Conservation (phyloP, 2,888 invertebrate genomes). For the Chloroclysta siterata region DNA sequence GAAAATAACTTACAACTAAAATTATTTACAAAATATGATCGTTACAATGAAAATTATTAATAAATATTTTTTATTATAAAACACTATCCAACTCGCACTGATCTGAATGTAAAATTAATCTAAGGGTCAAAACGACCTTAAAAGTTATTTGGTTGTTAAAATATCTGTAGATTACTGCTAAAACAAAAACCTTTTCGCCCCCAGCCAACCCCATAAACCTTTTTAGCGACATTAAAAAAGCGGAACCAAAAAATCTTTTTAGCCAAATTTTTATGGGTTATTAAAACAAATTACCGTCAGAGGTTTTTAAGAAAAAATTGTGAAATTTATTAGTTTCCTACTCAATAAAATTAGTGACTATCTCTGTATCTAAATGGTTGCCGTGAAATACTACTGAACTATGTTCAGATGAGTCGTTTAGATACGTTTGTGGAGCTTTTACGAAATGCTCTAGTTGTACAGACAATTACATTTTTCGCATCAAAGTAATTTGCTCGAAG, state of each 20-base stretch:
- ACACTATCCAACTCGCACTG: too few relatives aligned
- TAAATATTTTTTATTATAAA: too few relatives aligned
- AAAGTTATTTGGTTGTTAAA: slow-evolving; percentile 2
- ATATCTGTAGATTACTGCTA: slow-evolving; percentile 6
- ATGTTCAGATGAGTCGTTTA: slow-evolving; percentile 58
- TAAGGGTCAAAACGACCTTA: background rate
- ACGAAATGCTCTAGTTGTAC: slow-evolving; percentile 6
- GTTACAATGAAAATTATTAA: too few relatives aligned
- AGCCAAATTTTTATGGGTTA: slow-evolving; percentile 75
- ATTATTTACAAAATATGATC: too few relatives aligned
- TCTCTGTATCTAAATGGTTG: slow-evolving; percentile 72
- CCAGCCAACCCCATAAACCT: slow-evolving; percentile 54
- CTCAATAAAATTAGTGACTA: slow-evolving; percentile 75
- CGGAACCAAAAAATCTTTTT: slow-evolving; percentile 67
- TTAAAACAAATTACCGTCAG: slow-evolving; percentile 77
- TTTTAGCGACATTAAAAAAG: slow-evolving; percentile 67
- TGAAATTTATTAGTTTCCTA: slow-evolving; percentile 79
- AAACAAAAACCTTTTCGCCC: slow-evolving; percentile 29
- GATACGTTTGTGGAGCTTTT: slow-evolving; percentile 50
- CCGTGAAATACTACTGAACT: slow-evolving; percentile 59
- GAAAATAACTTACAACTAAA: too few relatives aligned
- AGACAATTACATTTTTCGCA: slow-evolving; percentile 23
- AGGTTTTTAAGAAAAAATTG: slow-evolving; percentile 51
- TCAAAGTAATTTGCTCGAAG: slow-evolving; percentile 8
- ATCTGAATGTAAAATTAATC: too few relatives aligned